Evolutionary conservation across 2,888 invertebrate species (phyloP).

Genomic region (Arctia plantaginis): DNA sequence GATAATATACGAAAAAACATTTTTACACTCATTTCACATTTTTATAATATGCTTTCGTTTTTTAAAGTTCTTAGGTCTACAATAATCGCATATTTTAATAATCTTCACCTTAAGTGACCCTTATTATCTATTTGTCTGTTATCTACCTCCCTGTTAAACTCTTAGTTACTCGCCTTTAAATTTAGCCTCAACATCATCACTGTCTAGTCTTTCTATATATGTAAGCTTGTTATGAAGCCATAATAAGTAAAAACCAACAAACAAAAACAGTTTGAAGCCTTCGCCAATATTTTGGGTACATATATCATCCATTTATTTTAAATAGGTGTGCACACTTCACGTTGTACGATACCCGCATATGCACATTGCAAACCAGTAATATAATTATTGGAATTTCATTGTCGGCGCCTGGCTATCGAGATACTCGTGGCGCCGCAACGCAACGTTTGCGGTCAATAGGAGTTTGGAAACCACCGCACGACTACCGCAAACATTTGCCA

Average conservation of each 20-base stretch:
- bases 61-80: not conserved
- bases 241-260: not conserved
- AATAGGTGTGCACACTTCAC: slow-evolving; percentile 22
- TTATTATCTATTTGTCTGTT: not conserved
- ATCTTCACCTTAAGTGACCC: not conserved
- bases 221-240: not conserved
- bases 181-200: not conserved
- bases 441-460: slow-evolving; percentile 67
- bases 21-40: too few relatives aligned
- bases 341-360: slow-evolving; percentile 46
- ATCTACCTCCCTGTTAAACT: not conserved
- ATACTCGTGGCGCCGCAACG: slow-evolving; percentile 57
- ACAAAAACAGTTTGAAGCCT: not conserved
- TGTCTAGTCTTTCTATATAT: not conserved
- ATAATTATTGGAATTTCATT: slow-evolving; percentile 69
- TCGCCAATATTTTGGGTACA: not conserved
- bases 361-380: slow-evolving; percentile 53
- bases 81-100: not conserved
- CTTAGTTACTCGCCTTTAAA: not conserved
- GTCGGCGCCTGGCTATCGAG: slow-evolving; percentile 55
- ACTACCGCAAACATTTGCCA: slow-evolving; percentile 63
- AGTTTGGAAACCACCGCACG: slow-evolving; percentile 61
- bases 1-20: not conserved
- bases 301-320: slow-evolving; percentile 7
- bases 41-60: not conserved